Evolutionary conservation across 2,797 vertebrate genomes (phyloP).

Genomic region (Cryptoblepharus egeriae): DNA sequence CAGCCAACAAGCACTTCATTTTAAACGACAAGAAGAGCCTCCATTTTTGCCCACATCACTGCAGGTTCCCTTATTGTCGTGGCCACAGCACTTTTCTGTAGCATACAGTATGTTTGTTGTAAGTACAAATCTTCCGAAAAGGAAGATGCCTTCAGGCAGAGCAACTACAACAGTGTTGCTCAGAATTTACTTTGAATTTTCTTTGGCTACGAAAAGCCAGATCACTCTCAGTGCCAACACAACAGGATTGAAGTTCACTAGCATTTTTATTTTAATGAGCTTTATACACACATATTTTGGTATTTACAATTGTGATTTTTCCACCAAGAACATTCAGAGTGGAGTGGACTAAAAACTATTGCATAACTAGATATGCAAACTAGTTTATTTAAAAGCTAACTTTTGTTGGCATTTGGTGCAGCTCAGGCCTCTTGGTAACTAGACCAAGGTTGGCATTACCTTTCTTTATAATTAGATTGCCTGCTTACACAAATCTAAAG

Average conservation of each 20-base stretch:
- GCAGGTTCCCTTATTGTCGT: background rate
- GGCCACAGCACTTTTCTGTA: background rate
- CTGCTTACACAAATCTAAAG: constrained; percentile 29
- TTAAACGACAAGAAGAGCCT: background rate
- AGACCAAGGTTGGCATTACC: constrained; percentile 31
- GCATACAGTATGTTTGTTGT: background rate
- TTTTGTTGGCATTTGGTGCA: constrained; percentile 26
- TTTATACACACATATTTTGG: background rate
- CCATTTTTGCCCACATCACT: background rate
- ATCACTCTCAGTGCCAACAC: background rate
- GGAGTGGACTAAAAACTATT: constrained; percentile 11
- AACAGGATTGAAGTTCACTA: background rate
- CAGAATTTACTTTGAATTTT: too few relatives aligned
- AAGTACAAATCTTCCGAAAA: background rate
- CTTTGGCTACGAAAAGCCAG: too few relatives aligned
- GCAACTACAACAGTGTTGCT: background rate
- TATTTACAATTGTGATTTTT: constrained; percentile 9
- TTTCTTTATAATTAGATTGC: constrained; percentile 43
- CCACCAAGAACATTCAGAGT: background rate
- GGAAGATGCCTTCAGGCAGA: background rate
- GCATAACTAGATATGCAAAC: constrained; percentile 26
- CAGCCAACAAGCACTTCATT: background rate
- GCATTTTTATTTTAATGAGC: background rate
- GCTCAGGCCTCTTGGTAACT: constrained; percentile 24
- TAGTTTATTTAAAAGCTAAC: constrained; percentile 29